Evolutionary conservation across 2,113 vertebrate genomes (phyloP).

Genomic region (Ctenomys sociabilis): DNA sequence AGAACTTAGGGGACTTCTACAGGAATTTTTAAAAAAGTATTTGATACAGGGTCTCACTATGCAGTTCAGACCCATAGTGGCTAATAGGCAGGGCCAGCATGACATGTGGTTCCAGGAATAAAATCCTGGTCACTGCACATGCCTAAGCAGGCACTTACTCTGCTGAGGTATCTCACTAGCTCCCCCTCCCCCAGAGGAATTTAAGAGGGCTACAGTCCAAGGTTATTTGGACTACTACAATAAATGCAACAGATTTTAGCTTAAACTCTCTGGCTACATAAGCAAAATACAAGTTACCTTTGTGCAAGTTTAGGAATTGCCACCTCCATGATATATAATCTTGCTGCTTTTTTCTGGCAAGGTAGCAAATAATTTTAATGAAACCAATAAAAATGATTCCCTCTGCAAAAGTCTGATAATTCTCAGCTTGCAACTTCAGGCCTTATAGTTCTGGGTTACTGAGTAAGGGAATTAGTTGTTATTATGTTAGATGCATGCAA

Average conservation of each 20-base stretch:
- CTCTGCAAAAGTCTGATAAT: constrained; percentile 30
- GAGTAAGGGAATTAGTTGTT: constrained; percentile 36
- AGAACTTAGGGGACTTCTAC: neutral
- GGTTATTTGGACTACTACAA: neutral
- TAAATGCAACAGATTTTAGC: neutral
- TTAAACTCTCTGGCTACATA: neutral
- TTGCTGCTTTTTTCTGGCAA: constrained; percentile 38
- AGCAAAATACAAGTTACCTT: neutral
- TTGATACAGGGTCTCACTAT: no score
- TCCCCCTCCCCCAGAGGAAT: neutral
- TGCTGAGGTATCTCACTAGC: no score
- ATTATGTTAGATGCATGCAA: constrained; percentile 14
- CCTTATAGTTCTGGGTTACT: constrained; percentile 7
- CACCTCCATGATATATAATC: constrained; percentile 33
- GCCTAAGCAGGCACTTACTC: no score
- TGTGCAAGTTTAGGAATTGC: neutral
- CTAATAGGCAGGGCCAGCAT: no score
- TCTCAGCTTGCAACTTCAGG: neutral
- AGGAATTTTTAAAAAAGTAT: neutral
- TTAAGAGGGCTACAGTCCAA: neutral
- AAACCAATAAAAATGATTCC: constrained; percentile 52
- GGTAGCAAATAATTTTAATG: constrained; percentile 62
- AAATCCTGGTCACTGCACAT: no score
- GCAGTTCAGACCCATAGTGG: no score
- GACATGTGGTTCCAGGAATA: no score